phyloP scores from a whole-genome alignment of 2,888 invertebrate genomes.

The Melanostoma mellinum region DNA sequence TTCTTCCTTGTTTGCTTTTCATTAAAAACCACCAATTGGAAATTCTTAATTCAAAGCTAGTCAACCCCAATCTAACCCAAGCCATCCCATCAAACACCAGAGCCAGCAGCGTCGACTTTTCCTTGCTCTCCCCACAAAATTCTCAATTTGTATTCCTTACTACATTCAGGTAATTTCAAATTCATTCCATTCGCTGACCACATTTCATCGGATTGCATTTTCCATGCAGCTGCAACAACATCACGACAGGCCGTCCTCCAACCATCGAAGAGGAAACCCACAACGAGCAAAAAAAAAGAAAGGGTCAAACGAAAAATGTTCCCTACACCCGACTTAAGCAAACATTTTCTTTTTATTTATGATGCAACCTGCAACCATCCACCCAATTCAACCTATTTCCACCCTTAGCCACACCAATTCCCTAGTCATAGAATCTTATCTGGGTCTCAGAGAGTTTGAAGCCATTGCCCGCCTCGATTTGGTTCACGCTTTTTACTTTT shows the following conservation, averaged over 20 bases:
- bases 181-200: slow-evolving; percentile 72
- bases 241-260: slow-evolving; percentile 47
- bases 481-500: slow-evolving; percentile 54
- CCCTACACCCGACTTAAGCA: slow-evolving; percentile 58
- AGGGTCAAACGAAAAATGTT: slow-evolving; percentile 42
- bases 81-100: slow-evolving; percentile 16
- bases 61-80: slow-evolving; percentile 38
- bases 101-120: slow-evolving; percentile 38
- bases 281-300: slow-evolving; percentile 27
- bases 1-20: slow-evolving; percentile 50
- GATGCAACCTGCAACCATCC: slow-evolving; percentile 52
- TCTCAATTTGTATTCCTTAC: slow-evolving; percentile 72
- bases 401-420: slow-evolving; percentile 33
- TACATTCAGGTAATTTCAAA: slow-evolving; percentile 70
- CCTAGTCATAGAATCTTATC: slow-evolving; percentile 64
- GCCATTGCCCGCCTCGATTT: slow-evolving; percentile 53
- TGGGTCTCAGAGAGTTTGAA: slow-evolving; percentile 60
- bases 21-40: slow-evolving; percentile 65
- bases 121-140: slow-evolving; percentile 55
- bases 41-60: slow-evolving; percentile 65
- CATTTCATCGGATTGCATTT: slow-evolving; percentile 73
- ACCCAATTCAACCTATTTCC: not conserved
- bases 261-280: slow-evolving; percentile 46
- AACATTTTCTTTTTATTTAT: slow-evolving; percentile 72
- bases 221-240: slow-evolving; percentile 68